Base-by-base conservation (phyloP, 1,140 invertebrate species). In the Listronotus oregonensis region DNA sequence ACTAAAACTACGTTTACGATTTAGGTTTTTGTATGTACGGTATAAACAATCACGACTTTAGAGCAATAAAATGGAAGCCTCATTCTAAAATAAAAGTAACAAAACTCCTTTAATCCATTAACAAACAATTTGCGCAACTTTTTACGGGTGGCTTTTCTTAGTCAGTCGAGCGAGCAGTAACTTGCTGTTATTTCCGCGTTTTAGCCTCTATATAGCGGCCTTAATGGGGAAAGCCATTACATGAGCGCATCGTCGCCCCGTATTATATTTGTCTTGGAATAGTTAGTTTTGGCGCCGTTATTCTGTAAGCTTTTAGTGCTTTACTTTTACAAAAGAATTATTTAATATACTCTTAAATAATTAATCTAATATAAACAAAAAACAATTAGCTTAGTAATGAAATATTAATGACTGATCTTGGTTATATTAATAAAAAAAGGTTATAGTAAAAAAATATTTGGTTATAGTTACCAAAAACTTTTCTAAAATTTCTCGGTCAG, bases 111-210 rank as follows among this genome's bases (percentile, higher is more conserved):
- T 61, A 59, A 51, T 61, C 58, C 58, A 61, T 61, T 61, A 61
- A 61, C 46, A 51, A 61, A 61, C 39, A 61, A 51, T 61, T 61
- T 61, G n/a, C n/a, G 39, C 21, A 43, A 60, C 14, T 15, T 61
- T 61, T 59, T 59, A 42, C n/a, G 34, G 58, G 14, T 52, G 46
- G 58, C 47, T 52, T 61, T 50, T 43, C 56, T 59, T 27, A 59
- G 56, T 43, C n/a, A 59, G 56, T 59, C 43, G 56, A 40, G 46
- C 34, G 31, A 42, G 58, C 58, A 32, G 47, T 61, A 61, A 61
- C 37, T 61, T 52, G 47, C 58, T 61, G 46, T 61, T 61, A 61
- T 61, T 61, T 61, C 58, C 58, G 58, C 47, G 37, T 61, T 61
- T 52, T 46, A 34, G 58, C 58, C 37, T 40, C 58, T 14, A 59